phyloP scores from a whole-genome alignment of 2,113 vertebrate genomes.

The Solenodon paradoxus region DNA sequence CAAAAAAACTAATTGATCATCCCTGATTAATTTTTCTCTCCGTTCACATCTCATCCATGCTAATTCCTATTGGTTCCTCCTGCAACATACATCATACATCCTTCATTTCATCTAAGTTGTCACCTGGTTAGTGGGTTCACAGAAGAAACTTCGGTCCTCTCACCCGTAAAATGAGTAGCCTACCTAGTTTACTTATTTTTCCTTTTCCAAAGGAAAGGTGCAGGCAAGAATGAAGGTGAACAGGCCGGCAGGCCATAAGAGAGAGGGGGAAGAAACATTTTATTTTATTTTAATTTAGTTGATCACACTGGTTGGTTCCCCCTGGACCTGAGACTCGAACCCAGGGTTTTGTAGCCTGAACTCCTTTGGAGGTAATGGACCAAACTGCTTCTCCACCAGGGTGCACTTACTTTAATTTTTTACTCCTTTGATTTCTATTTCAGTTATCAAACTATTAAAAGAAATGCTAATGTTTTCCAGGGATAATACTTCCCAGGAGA shows the following conservation, averaged over 20 bases:
- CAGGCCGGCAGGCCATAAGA: no score
- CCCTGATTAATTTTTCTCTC: neutral
- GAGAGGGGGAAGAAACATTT: no score
- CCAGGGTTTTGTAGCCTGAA: no score
- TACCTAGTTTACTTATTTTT: neutral
- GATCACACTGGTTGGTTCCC: no score
- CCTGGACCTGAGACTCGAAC: no score
- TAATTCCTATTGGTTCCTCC: neutral
- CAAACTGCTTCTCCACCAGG: no score
- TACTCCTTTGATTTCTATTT: slow-evolving; percentile 1
- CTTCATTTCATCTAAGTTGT: neutral
- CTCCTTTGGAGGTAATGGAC: no score
- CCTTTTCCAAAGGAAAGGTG: no score
- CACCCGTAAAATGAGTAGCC: neutral
- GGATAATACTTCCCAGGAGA: neutral
- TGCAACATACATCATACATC: neutral
- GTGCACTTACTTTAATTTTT: no score
- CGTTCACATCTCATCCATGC: neutral
- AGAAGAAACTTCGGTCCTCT: neutral
- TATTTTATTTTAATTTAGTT: no score
- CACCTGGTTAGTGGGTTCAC: neutral
- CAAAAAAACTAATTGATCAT: neutral
- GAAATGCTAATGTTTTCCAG: slow-evolving; percentile 4
- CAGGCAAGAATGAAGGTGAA: no score
- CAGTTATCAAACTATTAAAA: neutral